phyloP scores from a whole-genome alignment of 2,888 invertebrate species.

The Anthrax anthrax region DNA sequence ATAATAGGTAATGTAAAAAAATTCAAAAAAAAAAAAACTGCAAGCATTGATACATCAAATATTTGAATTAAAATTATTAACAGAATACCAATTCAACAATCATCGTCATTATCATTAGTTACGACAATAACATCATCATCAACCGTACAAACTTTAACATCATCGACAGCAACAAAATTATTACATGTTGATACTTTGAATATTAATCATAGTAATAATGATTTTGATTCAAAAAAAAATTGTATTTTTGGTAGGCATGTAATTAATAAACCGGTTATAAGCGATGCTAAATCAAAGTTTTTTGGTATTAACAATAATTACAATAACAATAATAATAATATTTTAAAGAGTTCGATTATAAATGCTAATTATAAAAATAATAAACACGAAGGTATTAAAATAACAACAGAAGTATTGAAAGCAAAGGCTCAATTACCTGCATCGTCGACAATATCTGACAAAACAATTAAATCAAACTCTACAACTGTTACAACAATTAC shows the following conservation, averaged over 20 bases:
- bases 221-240: neutral
- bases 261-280: slow-evolving; percentile 25
- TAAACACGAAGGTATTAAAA: neutral
- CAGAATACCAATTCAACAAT: too few species aligned
- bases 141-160: neutral
- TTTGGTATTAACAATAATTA: slow-evolving; percentile 23
- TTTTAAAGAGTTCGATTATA: neutral
- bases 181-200: too few species aligned
- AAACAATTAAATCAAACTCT: too few species aligned
- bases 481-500: too few species aligned
- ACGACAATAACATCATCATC: neutral
- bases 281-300: slow-evolving; percentile 33
- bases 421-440: neutral
- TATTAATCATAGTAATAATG: neutral
- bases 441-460: neutral
- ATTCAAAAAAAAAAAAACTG: too few species aligned
- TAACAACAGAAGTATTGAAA: too few species aligned
- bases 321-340: neutral
- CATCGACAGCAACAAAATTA: neutral
- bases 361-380: neutral
- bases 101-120: too few species aligned
- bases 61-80: too few species aligned
- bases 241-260: neutral
- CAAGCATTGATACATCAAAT: too few species aligned
- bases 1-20: too few species aligned